These are phyloP conservation scores for Acanthococcus lagerstroemiae DNA, from an alignment of 2,888 invertebrate species.

Conservation along the genomic window DNA sequence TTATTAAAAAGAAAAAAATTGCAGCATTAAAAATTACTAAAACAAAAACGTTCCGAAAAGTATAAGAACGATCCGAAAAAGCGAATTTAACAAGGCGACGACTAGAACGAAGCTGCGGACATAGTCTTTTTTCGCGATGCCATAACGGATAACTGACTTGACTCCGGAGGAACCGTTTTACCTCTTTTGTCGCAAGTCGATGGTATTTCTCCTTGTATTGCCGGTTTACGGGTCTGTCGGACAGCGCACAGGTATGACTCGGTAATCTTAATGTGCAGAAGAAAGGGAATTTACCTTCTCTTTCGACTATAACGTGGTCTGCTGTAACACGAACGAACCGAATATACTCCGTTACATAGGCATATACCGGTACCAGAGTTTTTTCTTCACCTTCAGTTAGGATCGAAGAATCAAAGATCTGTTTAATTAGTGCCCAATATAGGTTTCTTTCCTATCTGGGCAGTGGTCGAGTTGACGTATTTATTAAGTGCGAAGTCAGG, in stretches of 20 bases:
- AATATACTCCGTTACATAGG: no score
- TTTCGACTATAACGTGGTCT: constrained; percentile 20
- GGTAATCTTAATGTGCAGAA: constrained; percentile 20
- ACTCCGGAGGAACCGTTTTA: constrained; percentile 25
- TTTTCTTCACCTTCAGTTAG: no score
- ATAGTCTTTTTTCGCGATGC: constrained; percentile 25
- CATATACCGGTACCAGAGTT: no score
- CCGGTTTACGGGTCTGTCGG: constrained; percentile 16
- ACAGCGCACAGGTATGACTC: constrained; percentile 13
- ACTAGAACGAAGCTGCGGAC: constrained; percentile 18
- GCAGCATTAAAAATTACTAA: neutral
- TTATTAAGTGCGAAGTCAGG: no score
- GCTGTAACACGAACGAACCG: no score
- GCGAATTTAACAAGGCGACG: neutral
- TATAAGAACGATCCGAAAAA: neutral
- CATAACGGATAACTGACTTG: constrained; percentile 18
- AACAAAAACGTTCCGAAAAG: neutral
- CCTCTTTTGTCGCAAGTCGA: constrained; percentile 22
- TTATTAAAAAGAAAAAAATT: neutral
- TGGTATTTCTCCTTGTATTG: constrained; percentile 23
- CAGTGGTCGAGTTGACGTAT: no score
- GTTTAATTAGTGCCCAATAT: no score
- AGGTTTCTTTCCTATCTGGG: no score
- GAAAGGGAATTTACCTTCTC: constrained; percentile 30
- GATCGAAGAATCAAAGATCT: no score